Conservation (phyloP, 2,113 vertebrate genomes). For the Copsychus sechellarum region DNA sequence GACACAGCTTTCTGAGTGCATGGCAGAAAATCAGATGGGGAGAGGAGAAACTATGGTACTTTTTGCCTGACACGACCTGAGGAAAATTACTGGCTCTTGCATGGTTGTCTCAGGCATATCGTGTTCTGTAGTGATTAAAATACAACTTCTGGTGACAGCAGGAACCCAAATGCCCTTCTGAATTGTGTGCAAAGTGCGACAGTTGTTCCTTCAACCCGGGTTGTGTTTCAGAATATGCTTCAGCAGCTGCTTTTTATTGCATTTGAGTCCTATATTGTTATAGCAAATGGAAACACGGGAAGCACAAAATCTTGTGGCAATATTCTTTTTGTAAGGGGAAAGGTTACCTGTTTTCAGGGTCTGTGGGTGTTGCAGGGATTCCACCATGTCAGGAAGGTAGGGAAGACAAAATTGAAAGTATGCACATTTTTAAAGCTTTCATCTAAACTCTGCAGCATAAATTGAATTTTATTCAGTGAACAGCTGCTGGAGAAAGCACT, state of each 20-base stretch:
- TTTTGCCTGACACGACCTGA: background rate
- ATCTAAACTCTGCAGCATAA: background rate
- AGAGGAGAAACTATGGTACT: background rate
- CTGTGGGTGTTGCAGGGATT: background rate
- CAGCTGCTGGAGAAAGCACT: background rate
- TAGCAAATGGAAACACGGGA: background rate
- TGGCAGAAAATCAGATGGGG: slow-evolving; percentile 17
- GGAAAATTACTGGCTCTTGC: slow-evolving; percentile 25
- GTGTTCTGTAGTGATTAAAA: slow-evolving; percentile 41
- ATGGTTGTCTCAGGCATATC: background rate
- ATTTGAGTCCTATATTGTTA: background rate
- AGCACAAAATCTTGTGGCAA: background rate
- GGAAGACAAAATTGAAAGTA: background rate
- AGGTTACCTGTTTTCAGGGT: background rate
- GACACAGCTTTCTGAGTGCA: background rate
- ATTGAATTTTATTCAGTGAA: background rate
- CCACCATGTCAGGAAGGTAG: background rate
- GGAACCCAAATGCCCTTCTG: slow-evolving; percentile 14
- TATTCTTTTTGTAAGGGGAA: background rate
- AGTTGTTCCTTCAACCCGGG: background rate
- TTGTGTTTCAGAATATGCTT: background rate
- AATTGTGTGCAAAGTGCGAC: background rate
- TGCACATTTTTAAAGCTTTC: background rate
- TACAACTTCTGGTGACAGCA: slow-evolving; percentile 22
- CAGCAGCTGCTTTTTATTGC: background rate